These are phyloP conservation scores for Nycticebus coucang DNA, from an alignment of 2,113 vertebrate species.

Conservation along the genomic window DNA sequence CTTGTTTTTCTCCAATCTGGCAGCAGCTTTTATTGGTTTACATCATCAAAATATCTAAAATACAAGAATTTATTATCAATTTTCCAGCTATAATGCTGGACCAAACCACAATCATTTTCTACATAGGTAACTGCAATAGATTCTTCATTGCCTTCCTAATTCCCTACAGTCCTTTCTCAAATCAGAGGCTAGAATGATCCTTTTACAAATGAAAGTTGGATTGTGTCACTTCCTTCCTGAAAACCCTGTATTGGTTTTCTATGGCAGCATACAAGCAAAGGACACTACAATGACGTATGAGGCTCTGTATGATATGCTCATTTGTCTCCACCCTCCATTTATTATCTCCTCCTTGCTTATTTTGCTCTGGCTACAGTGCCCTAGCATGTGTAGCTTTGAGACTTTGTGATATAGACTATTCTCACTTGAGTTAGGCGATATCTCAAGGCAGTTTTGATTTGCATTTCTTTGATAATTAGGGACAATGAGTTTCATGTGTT, in stretches of 20 bases:
- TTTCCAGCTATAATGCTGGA: not conserved
- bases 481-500: too few relatives aligned
- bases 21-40: not conserved
- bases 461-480: too few relatives aligned
- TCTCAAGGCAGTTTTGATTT: too few relatives aligned
- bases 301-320: not conserved
- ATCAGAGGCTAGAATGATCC: not conserved
- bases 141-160: not conserved
- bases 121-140: not conserved
- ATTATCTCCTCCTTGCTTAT: not conserved
- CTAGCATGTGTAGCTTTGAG: too few relatives aligned
- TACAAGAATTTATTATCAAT: not conserved
- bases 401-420: too few relatives aligned
- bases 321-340: not conserved
- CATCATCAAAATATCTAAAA: not conserved
- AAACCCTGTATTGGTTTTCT: not conserved
- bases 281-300: not conserved
- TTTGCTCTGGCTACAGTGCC: not conserved
- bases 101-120: not conserved
- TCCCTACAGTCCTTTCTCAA: not conserved
- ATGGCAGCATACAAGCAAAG: not conserved
- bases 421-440: too few relatives aligned
- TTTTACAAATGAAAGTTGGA: not conserved
- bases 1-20: not conserved
- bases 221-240: not conserved